phyloP scores from a whole-genome alignment of 2,888 invertebrate genomes.

The Rhopalosiphum nymphaeae region DNA sequence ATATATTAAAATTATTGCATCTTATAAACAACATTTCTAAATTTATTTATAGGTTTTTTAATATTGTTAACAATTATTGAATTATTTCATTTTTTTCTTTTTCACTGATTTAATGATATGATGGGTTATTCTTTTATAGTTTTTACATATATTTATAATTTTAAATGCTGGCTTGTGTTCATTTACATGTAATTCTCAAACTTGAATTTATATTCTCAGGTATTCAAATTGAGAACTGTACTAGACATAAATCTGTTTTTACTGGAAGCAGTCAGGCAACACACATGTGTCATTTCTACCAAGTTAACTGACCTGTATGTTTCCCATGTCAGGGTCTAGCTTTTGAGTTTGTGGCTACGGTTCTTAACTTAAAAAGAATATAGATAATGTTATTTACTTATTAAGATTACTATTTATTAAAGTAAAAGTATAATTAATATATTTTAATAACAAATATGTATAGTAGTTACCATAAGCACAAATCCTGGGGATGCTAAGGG shows the following conservation, averaged over 20 bases:
- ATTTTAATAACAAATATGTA: neutral
- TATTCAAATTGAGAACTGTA: neutral
- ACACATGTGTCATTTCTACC: neutral
- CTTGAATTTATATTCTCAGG: neutral
- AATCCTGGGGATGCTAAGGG: too few species aligned
- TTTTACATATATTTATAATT: neutral
- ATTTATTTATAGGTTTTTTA: neutral
- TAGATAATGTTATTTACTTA: neutral
- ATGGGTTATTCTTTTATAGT: neutral
- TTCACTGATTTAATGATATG: neutral
- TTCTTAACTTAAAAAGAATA: neutral
- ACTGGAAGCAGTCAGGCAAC: neutral
- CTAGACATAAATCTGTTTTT: neutral
- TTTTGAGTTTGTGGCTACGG: fast-evolving
- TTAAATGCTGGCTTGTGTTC: neutral
- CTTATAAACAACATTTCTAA: neutral
- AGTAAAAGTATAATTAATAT: neutral
- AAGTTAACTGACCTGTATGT: neutral
- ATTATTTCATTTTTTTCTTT: neutral
- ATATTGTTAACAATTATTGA: neutral
- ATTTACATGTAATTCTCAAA: neutral
- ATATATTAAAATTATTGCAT: neutral
- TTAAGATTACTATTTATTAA: too few species aligned
- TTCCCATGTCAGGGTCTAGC: neutral
- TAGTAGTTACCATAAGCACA: too few species aligned